phyloP scores from a whole-genome alignment of 1,140 invertebrate species.

The Contarinia nasturtii region DNA sequence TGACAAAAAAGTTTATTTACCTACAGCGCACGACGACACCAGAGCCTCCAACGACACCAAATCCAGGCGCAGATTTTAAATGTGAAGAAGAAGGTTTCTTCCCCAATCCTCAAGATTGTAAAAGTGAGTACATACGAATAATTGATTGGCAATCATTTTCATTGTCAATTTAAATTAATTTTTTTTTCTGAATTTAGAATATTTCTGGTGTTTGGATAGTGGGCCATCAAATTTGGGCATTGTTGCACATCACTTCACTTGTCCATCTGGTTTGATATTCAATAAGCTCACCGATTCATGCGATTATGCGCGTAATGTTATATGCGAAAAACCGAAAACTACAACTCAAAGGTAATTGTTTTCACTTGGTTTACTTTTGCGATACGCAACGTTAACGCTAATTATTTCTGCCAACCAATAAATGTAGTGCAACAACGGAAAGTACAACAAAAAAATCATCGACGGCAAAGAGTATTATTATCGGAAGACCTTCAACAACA shows the following conservation, averaged over 20 bases:
- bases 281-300: slow-evolving; percentile 82
- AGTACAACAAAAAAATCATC: slow-evolving; percentile 26
- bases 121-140: too few relatives aligned
- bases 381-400: not conserved
- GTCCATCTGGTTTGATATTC: slow-evolving; percentile 77
- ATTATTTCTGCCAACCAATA: slow-evolving; percentile 6
- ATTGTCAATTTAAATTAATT: too few relatives aligned
- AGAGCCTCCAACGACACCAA: slow-evolving; percentile 72
- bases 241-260: slow-evolving; percentile 84
- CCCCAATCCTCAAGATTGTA: slow-evolving; percentile 80
- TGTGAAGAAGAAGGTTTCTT: slow-evolving; percentile 89
- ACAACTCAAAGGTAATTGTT: slow-evolving; percentile 11
- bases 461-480: not conserved
- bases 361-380: not conserved
- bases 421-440: slow-evolving; percentile 27
- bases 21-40: slow-evolving; percentile 48
- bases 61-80: slow-evolving; percentile 75
- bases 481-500: slow-evolving; percentile 4
- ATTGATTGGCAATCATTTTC: too few relatives aligned
- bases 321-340: slow-evolving; percentile 38
- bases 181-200: too few relatives aligned
- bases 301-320: slow-evolving; percentile 74
- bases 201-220: slow-evolving; percentile 85
- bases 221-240: slow-evolving; percentile 74
- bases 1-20: too few relatives aligned